Evolutionary conservation across 2,888 invertebrate species (phyloP).

Genomic region (Azorinus chamasolen): DNA sequence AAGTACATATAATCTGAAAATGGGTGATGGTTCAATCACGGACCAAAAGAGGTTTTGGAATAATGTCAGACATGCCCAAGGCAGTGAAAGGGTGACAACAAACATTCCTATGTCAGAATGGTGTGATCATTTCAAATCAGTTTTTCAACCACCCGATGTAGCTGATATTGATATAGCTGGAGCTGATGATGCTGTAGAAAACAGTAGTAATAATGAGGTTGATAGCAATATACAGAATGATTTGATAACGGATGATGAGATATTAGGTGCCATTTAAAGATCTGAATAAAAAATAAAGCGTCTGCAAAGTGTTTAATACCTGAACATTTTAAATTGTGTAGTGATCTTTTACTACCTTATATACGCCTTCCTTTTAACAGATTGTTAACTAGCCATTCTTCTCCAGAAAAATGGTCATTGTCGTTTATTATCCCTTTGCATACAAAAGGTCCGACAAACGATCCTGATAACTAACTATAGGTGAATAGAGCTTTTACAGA

Average conservation of each 20-base stretch:
- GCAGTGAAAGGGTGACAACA: too few relatives aligned
- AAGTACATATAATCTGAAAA: too few relatives aligned
- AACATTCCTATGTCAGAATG: too few relatives aligned
- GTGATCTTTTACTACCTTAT: neutral
- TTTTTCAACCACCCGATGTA: too few relatives aligned
- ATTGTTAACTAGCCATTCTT: neutral
- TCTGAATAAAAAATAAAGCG: neutral
- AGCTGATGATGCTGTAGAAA: too few relatives aligned
- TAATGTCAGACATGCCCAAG: too few relatives aligned
- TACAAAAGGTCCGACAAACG: conserved; percentile 4
- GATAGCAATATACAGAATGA: neutral
- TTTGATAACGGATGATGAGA: neutral
- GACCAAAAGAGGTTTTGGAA: too few relatives aligned
- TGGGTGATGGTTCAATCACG: too few relatives aligned
- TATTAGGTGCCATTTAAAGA: neutral
- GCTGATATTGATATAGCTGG: too few relatives aligned
- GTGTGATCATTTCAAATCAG: too few relatives aligned
- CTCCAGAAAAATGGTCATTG: neutral
- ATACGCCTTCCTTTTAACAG: neutral
- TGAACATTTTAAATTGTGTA: neutral
- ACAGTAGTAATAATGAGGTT: neutral
- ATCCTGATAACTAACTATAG: conserved; percentile 21
- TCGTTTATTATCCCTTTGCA: neutral
- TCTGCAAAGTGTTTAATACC: neutral
- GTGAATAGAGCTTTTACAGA: conserved; percentile 8